phyloP scores from a whole-genome alignment of 2,113 vertebrate species.

The Alexandromys fortis region DNA sequence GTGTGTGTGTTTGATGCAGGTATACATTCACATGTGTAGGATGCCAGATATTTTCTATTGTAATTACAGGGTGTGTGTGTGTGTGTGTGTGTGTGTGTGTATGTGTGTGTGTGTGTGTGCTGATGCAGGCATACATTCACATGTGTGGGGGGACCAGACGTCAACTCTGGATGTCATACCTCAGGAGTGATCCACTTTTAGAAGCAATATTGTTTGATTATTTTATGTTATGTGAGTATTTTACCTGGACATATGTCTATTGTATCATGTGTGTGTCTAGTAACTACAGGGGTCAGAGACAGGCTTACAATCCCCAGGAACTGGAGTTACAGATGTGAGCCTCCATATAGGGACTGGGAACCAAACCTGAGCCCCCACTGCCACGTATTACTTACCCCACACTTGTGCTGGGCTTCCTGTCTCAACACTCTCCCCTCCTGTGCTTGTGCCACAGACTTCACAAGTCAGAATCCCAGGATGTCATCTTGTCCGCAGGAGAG shows the following conservation, averaged over 20 bases:
- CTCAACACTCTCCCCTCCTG: background rate
- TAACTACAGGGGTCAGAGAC: background rate
- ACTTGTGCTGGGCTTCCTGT: background rate
- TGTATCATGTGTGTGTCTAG: background rate
- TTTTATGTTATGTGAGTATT: background rate
- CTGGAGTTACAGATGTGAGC: background rate
- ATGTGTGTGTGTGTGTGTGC: background rate
- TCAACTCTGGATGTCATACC: background rate
- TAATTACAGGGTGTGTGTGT: too few species aligned
- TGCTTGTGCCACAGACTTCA: background rate
- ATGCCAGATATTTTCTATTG: background rate
- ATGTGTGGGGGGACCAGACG: background rate
- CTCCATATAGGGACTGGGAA: background rate
- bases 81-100: background rate
- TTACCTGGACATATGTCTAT: background rate
- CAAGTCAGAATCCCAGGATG: background rate
- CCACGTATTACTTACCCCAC: too few species aligned
- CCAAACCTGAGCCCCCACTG: background rate
- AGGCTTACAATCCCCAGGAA: background rate
- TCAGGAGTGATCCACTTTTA: background rate
- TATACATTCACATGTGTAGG: background rate
- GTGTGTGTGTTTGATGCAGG: too few species aligned
- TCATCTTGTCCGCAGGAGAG: background rate
- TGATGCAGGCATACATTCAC: too few species aligned
- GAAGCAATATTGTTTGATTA: background rate